phyloP scores from a whole-genome alignment of 2,797 vertebrate genomes.

The Emydoidea blandingii region DNA sequence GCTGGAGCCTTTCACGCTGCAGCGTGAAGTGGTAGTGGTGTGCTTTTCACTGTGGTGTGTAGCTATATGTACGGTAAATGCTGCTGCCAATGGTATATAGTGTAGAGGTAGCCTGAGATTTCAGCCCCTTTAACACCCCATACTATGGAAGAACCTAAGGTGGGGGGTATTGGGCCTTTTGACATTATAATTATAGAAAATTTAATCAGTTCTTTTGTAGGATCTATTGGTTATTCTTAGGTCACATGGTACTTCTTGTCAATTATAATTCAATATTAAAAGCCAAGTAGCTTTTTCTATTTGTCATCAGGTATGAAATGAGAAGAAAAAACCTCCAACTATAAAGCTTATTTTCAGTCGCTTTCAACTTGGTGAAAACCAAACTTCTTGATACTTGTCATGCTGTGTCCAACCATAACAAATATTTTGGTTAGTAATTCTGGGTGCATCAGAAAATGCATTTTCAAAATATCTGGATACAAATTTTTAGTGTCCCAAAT shows the following conservation, averaged over 20 bases:
- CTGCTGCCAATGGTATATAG: background rate
- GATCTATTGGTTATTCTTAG: background rate
- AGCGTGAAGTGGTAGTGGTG: no score
- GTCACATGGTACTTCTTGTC: background rate
- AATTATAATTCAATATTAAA: background rate
- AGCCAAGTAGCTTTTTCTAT: background rate
- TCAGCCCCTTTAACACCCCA: background rate
- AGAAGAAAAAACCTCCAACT: background rate
- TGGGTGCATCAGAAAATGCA: background rate
- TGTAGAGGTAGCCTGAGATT: background rate
- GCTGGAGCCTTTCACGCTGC: no score
- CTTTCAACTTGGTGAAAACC: background rate
- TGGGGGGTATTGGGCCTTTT: background rate
- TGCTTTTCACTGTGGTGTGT: no score
- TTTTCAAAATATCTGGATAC: background rate
- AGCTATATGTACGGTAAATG: background rate
- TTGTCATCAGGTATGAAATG: background rate
- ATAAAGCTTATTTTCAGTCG: background rate
- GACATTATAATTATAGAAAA: background rate
- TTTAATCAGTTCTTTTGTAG: background rate
- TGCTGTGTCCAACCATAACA: background rate
- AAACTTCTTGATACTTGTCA: background rate
- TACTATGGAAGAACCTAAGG: background rate
- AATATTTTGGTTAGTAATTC: background rate
- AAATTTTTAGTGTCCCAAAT: background rate